Conservation (phyloP, 2,113 vertebrate genomes). For the Herpailurus yagouaroundi region DNA sequence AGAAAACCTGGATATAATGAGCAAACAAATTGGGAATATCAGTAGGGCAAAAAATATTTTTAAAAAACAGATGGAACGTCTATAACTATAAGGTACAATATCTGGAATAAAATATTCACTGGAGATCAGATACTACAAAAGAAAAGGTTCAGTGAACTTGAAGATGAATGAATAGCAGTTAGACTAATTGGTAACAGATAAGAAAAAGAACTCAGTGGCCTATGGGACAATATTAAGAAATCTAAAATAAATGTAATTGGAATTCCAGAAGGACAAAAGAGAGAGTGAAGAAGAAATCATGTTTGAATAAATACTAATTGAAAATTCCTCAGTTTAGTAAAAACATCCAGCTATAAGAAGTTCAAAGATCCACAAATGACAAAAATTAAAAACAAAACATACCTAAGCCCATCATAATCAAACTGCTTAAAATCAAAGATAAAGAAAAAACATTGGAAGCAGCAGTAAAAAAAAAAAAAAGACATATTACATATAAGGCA, state of each 20-base stretch:
- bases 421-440: not conserved
- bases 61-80: not conserved
- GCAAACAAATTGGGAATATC: not conserved
- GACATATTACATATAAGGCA: not conserved
- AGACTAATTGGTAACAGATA: not conserved
- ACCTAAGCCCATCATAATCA: not conserved
- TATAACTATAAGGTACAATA: not conserved
- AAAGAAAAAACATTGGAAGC: not conserved
- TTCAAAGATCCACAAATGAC: not conserved
- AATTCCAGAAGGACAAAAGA: not conserved
- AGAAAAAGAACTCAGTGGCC: not conserved
- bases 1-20: not conserved
- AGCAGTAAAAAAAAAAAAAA: not conserved
- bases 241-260: not conserved
- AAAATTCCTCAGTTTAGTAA: not conserved
- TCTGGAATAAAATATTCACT: not conserved
- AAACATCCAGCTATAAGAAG: not conserved
- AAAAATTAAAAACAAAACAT: not conserved
- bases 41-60: not conserved
- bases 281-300: constrained; percentile 7
- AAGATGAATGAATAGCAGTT: not conserved
- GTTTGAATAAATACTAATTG: not conserved
- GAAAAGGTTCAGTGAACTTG: not conserved
- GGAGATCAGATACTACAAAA: not conserved
- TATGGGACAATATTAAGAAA: not conserved